Evolutionary conservation across 2,113 vertebrate species (phyloP).

Genomic region (Phasianus colchicus): DNA sequence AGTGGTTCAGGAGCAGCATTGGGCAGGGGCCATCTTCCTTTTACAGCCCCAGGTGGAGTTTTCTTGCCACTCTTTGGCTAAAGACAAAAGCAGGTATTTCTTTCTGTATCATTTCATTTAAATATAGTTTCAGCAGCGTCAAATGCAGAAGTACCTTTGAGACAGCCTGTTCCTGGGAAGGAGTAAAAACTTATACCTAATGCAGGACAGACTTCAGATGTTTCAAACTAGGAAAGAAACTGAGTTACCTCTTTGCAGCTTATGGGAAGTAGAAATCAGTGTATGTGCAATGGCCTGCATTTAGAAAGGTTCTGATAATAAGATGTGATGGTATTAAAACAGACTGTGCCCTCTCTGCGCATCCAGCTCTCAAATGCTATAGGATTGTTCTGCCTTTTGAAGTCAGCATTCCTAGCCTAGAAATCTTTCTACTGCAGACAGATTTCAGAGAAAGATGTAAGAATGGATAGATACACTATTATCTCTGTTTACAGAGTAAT

Average conservation of each 20-base stretch:
- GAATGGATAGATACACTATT: background rate
- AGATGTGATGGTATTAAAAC: background rate
- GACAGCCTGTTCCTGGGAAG: background rate
- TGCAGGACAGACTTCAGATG: background rate
- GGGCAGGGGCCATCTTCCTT: background rate
- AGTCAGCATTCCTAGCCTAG: background rate
- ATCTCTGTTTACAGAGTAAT: background rate
- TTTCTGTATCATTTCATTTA: background rate
- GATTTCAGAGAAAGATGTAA: background rate
- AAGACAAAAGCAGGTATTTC: background rate
- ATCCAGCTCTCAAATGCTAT: background rate
- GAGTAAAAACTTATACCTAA: background rate
- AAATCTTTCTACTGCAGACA: background rate
- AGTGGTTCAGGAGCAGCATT: background rate
- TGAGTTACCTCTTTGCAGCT: background rate
- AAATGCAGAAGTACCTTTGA: background rate
- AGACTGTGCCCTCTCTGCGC: conserved; percentile 5
- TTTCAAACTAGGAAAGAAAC: background rate
- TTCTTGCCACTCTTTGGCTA: background rate
- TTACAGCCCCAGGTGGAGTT: background rate
- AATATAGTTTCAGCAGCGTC: background rate
- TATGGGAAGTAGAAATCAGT: background rate
- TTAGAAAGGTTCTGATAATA: conserved; percentile 23
- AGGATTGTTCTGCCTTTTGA: background rate
- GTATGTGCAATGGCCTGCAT: background rate